Evolutionary conservation across 2,797 vertebrate genomes (phyloP).

Genomic region (Premnoplex brunnescens): DNA sequence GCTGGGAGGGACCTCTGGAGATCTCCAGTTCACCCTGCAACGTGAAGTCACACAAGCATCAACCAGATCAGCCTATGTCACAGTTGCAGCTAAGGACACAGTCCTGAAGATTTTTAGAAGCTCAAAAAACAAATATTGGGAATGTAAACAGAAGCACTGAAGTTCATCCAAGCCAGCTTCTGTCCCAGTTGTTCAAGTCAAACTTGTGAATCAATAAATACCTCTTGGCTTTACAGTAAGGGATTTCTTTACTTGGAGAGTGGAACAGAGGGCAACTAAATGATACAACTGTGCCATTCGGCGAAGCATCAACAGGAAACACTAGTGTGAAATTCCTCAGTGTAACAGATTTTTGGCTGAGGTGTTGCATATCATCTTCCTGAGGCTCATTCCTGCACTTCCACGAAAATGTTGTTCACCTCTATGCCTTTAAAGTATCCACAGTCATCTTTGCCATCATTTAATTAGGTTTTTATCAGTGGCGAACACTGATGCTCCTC

Average conservation of each 20-base stretch:
- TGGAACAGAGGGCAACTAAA: slow-evolving; percentile 69
- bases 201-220: slow-evolving; percentile 57
- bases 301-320: slow-evolving; percentile 75
- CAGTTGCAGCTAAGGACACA: neutral
- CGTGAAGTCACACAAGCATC: neutral
- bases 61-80: neutral
- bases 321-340: slow-evolving; percentile 69
- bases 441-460: slow-evolving; percentile 47
- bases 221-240: slow-evolving; percentile 19
- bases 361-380: slow-evolving; percentile 53
- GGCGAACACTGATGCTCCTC: slow-evolving; percentile 52
- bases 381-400: slow-evolving; percentile 27
- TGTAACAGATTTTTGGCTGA: slow-evolving; percentile 71
- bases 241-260: slow-evolving; percentile 61
- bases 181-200: slow-evolving; percentile 28
- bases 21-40: neutral
- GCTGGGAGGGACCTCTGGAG: neutral
- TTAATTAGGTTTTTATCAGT: slow-evolving; percentile 74
- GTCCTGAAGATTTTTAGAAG: neutral
- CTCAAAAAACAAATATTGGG: neutral
- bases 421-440: slow-evolving; percentile 54
- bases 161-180: slow-evolving; percentile 22
- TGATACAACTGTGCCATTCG: slow-evolving; percentile 67
- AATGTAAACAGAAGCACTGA: slow-evolving; percentile 16
- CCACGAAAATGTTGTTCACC: slow-evolving; percentile 60